Conservation (phyloP, 2,888 invertebrate species). For the Synergus itoensis region DNA sequence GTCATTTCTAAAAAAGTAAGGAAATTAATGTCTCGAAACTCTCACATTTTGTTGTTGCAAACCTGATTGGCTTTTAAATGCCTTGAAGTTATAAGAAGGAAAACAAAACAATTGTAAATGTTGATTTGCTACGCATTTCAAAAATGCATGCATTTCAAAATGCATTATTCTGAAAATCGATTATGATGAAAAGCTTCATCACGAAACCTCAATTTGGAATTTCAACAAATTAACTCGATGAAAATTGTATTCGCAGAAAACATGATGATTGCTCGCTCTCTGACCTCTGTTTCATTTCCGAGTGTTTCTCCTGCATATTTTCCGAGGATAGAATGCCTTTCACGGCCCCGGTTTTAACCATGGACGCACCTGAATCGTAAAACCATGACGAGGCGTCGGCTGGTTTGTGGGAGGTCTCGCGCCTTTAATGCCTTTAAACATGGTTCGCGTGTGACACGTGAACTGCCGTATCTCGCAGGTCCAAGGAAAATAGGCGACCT, state of each 20-base stretch:
- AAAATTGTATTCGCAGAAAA: background rate
- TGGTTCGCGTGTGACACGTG: background rate
- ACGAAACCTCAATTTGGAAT: background rate
- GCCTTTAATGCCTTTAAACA: background rate
- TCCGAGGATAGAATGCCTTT: background rate
- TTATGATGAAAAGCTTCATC: too few relatives aligned
- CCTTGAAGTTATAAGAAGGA: too few relatives aligned
- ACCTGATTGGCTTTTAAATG: too few relatives aligned
- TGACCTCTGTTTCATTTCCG: background rate
- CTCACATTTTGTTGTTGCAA: too few relatives aligned
- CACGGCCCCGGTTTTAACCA: background rate
- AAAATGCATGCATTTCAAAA: too few relatives aligned
- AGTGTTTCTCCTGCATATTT: slow-evolving; percentile 1
- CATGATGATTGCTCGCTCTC: background rate
- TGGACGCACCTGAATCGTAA: background rate
- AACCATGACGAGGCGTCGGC: background rate
- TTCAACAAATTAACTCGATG: background rate
- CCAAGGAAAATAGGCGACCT: background rate
- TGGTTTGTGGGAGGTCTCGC: background rate
- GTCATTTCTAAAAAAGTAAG: too few relatives aligned
- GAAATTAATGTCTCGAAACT: too few relatives aligned
- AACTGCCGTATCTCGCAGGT: background rate
- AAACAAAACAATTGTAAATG: too few relatives aligned
- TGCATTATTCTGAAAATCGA: too few relatives aligned
- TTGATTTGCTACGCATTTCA: too few relatives aligned